phyloP scores from a whole-genome alignment of 2,797 vertebrate species.

The Sebastes taczanowskii region DNA sequence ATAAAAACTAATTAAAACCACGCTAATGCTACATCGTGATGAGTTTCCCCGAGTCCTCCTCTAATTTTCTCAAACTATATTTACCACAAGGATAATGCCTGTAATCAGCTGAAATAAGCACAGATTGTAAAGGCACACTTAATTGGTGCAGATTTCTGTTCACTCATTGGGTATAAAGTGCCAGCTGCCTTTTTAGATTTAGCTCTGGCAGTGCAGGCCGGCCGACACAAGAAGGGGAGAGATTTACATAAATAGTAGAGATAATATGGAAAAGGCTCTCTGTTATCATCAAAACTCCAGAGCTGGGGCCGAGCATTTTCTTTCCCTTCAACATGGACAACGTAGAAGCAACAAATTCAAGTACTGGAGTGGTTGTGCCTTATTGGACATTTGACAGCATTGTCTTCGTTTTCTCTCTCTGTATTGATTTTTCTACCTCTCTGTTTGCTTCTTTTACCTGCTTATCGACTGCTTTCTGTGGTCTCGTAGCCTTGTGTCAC shows the following conservation, averaged over 20 bases:
- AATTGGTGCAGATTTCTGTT: conserved; percentile 40
- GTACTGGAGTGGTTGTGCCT: neutral
- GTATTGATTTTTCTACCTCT: conserved; percentile 1
- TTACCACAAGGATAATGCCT: conserved; percentile 29
- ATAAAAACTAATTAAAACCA: conserved; percentile 59
- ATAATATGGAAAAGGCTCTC: conserved; percentile 46
- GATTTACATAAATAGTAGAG: conserved; percentile 67
- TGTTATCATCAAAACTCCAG: conserved; percentile 71
- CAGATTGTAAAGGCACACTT: conserved; percentile 36
- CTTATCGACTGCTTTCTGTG: conserved; percentile 29
- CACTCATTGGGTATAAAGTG: conserved; percentile 23
- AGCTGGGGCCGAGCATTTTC: conserved; percentile 23
- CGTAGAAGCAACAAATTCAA: neutral
- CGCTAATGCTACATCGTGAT: conserved; percentile 32
- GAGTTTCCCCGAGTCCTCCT: conserved; percentile 2
- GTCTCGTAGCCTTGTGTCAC: neutral
- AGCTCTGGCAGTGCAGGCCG: conserved; percentile 24
- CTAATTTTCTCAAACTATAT: conserved; percentile 44
- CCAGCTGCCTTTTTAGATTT: conserved; percentile 50
- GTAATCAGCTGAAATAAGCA: conserved; percentile 36
- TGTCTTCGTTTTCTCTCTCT: conserved; percentile 1
- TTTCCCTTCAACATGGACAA: conserved; percentile 10
- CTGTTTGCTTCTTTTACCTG: neutral
- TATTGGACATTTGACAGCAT: neutral
- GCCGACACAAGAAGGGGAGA: conserved; percentile 34